These are phyloP conservation scores for Muschampia plurimacula DNA, from an alignment of 2,888 invertebrate species.

Conservation along the genomic window DNA sequence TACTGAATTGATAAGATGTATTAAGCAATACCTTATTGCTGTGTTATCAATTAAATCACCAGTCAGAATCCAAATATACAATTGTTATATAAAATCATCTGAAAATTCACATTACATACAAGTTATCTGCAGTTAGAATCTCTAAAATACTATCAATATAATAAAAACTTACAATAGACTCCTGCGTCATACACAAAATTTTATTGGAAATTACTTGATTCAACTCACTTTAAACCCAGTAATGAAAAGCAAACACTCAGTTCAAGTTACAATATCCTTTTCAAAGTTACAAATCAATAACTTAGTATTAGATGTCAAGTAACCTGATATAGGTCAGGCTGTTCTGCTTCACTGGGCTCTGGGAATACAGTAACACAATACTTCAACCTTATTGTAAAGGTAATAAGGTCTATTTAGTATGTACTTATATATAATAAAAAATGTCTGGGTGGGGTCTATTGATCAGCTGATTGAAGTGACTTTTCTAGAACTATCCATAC, in stretches of 20 bases:
- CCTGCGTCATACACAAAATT: neutral
- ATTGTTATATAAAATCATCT: neutral
- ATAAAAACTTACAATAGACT: constrained; percentile 1
- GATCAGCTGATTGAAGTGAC: constrained; percentile 20
- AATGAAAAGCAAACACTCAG: constrained; percentile 15
- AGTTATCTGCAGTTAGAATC: neutral
- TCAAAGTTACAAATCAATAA: constrained; percentile 34
- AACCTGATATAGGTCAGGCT: constrained; percentile 30
- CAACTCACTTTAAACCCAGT: neutral
- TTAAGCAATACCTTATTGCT: neutral
- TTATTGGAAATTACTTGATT: neutral
- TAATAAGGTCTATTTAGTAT: constrained; percentile 7
- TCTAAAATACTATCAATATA: neutral
- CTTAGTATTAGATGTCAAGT: constrained; percentile 22
- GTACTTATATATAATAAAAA: neutral
- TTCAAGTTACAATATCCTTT: constrained; percentile 20
- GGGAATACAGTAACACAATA: constrained; percentile 7
- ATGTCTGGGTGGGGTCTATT: constrained; percentile 27
- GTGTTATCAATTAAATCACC: neutral
- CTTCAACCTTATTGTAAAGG: constrained; percentile 12
- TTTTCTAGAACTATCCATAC: constrained; percentile 11
- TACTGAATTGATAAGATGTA: neutral
- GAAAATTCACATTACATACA: neutral
- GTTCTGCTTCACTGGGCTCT: constrained; percentile 17
- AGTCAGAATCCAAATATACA: neutral